Base-by-base conservation (phyloP, 1,140 invertebrate species). In the Neotoxoptera formosana region DNA sequence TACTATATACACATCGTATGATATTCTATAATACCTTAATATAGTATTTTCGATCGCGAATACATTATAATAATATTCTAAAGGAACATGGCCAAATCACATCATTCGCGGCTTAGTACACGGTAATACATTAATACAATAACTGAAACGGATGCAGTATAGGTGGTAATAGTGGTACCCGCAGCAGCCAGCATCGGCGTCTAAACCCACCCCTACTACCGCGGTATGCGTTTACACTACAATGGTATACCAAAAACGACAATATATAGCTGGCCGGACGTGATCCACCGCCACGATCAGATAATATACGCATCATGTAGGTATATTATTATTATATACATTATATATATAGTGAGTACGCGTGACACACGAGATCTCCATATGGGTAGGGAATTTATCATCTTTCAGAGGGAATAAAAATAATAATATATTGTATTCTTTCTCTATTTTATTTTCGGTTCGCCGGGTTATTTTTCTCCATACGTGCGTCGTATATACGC, bases 331-430 rank as follows among this genome's bases (percentile, higher is more conserved):
- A 41, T 17, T 53, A 53, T 53, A 53, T 23, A 53, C n/a, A 76
- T 67, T 53, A 53, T 23, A 53, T 76, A 76, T 67, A 67, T 67
- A 67, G n/a, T n/a, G 45, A 8, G 20, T 48, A 30, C 20, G 47
- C 23, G 48, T 23, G 87, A 89, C 48, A 89, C 48, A 56, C 51
- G 88, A 89, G 88, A 89, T 89, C 88, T 89, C 21, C 88, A 89
- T 89, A 89, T 56, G 87, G 87, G 87, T 47, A 88, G 86, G 47
- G 30, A 53, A 89, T 89, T 89, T 89, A 89, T 89, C 88, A 56
- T 89, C 14, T 89, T 89, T 89, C 34, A 20, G 51, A 23, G 48
- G 48, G 34, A 53, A 56, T 41, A 41, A 48, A 48, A 41, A 48
- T 84, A 76, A 76, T n/a, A 67, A 86, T 86, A 7, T 53, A 53